Evolutionary conservation across 2,113 vertebrate species (phyloP), one percentile per base, ranked within the genome.

Genomic region (Gallinago jamesoni): DNA sequence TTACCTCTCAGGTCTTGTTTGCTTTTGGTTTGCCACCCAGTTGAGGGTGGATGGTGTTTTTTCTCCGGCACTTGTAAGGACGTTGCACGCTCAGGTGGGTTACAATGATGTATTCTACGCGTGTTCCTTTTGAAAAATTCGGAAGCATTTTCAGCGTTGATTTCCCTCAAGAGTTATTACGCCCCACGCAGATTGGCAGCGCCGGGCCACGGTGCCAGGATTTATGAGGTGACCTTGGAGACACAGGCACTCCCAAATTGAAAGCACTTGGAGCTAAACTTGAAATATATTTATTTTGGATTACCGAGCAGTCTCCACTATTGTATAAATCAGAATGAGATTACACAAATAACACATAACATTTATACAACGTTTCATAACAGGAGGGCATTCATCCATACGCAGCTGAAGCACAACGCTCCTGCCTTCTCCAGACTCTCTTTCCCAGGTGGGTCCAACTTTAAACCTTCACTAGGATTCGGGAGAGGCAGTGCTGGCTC

Each of bases 111-210:
- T 74, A 97, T 97, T 97, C 97, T 8, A 21, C 0, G 4, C 86
- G 3, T 90, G 96, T n/a, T 76, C 91, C 89, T 75, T 90, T 43
- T 94, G 93, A 92, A 86, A 97, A 96, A 96, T 69, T 86, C 73
- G 31, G 92, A 95, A 95, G 82, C 84, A 11, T 96, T 97, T 97
- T 67, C 94, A 90, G 96, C 1, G 39, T 7, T 96, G 97, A 97
- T 98, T 97, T 97, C 97, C 97, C 96, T 94, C 85, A 74, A 97
- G 97, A 97, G 96, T 95, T 93, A 93, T 97, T 93, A 95, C 94
- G 57, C 80, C 94, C 96, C 89, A 31, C 90, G 8, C 91, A 81
- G 86, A 94, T 50, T 85, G 92, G 96, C 95, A 96, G 90, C 5
- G 1, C 95, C 18, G 8, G 64, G 91, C 96, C 94, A 92, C 93